A percentile compares a stretch with the other conserved stretches of the same genome.
Conservation (phyloP, 1,140 invertebrate genomes). For the Pissodes strobi region DNA sequence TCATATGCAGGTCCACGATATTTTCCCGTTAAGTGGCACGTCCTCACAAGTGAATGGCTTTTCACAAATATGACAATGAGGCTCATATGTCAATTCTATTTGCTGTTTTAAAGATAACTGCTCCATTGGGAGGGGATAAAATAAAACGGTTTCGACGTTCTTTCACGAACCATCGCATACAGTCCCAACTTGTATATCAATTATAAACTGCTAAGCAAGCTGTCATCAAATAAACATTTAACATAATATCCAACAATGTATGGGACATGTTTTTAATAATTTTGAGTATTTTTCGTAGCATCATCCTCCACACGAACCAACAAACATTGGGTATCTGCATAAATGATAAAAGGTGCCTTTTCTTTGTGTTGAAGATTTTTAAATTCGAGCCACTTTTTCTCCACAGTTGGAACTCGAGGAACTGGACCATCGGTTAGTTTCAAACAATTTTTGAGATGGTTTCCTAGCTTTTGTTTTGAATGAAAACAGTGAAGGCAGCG, state of each 20-base stretch:
- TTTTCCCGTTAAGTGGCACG: constrained; percentile 43
- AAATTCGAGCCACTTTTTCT: background rate
- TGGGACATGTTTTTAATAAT: constrained; percentile 47
- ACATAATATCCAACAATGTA: constrained; percentile 33
- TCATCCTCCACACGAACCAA: background rate
- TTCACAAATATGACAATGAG: constrained; percentile 47
- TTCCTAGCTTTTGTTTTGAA: constrained; percentile 31
- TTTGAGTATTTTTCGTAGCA: background rate
- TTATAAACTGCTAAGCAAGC: constrained; percentile 46
- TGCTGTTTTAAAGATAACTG: constrained; percentile 1
- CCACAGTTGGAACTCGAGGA: background rate
- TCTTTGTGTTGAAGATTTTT: background rate
- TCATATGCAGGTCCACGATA: constrained; percentile 49
- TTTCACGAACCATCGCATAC: constrained; percentile 33
- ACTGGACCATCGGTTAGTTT: constrained; percentile 2
- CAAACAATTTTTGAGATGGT: constrained; percentile 33
- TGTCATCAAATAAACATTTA: constrained; percentile 27
- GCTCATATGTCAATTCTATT: background rate
- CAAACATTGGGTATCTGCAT: background rate
- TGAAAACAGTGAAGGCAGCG: constrained; percentile 44
- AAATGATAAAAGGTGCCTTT: background rate
- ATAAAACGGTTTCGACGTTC: constrained; percentile 30
- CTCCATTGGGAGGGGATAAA: constrained; percentile 31
- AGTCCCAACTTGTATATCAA: constrained; percentile 36
- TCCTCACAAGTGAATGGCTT: constrained; percentile 17